Conservation (phyloP, 2,113 vertebrate species). For the Eptatretus burgeri region DNA sequence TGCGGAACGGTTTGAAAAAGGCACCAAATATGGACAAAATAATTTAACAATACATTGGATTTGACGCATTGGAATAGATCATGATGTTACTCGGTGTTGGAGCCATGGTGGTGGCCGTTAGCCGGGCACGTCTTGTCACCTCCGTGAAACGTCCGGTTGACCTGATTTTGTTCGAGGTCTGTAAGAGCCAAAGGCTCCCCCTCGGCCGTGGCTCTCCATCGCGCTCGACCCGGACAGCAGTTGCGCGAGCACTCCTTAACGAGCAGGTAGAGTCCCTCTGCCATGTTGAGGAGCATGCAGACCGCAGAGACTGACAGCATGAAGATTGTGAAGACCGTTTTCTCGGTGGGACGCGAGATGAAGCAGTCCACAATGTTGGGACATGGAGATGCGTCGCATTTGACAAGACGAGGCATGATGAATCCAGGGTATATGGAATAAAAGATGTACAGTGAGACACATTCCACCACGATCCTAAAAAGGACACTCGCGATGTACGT, state of each 20-base stretch:
- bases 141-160: no score
- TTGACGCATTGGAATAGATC: no score
- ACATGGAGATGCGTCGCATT: conserved; percentile 3
- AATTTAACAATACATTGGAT: no score
- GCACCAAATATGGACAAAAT: no score
- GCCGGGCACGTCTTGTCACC: no score
- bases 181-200: not conserved
- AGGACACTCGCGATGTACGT: not conserved
- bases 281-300: conserved; percentile 5
- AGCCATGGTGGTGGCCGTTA: no score
- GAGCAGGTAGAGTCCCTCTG: conserved; percentile 2
- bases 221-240: not conserved
- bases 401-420: not conserved
- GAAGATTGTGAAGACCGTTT: conserved; percentile 5
- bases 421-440: not conserved
- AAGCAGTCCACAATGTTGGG: conserved; percentile 1
- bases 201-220: not conserved
- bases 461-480: not conserved
- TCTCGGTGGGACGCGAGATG: conserved; percentile 2
- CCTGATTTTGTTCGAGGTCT: not conserved
- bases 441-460: conserved; percentile 2
- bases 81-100: no score
- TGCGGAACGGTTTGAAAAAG: no score
- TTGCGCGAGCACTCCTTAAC: not conserved
- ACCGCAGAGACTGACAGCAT: conserved; percentile 4